Conservation (phyloP, 2,113 vertebrate species). For the Cyphomyrus plagiostoma region DNA sequence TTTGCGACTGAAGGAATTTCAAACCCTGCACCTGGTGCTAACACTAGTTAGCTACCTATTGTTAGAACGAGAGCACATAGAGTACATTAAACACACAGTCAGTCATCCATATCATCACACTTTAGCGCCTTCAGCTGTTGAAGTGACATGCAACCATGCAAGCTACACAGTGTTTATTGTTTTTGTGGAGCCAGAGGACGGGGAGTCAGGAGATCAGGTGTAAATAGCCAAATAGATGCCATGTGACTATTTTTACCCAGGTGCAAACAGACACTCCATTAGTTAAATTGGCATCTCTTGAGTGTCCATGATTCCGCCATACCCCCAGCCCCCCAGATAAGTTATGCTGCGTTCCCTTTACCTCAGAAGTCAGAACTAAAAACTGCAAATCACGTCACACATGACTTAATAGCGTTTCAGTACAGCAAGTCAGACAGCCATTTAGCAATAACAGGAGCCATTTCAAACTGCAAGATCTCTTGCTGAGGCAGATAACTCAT, state of each 20-base stretch:
- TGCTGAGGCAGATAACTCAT: too few relatives aligned
- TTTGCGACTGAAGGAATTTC: not conserved
- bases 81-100: too few relatives aligned
- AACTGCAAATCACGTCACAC: too few relatives aligned
- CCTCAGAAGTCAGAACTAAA: too few relatives aligned
- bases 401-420: too few relatives aligned
- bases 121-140: not conserved
- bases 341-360: not conserved
- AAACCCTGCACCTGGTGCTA: not conserved
- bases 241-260: not conserved
- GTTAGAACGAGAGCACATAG: not conserved
- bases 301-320: not conserved
- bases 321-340: not conserved
- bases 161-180: not conserved
- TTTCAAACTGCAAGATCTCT: too few relatives aligned
- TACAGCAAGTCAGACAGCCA: too few relatives aligned
- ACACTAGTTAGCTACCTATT: not conserved
- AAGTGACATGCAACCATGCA: not conserved
- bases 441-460: too few relatives aligned
- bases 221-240: not conserved
- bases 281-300: not conserved
- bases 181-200: not conserved
- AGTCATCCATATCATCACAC: not conserved
- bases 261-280: not conserved
- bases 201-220: not conserved